Evolutionary conservation across 1,140 invertebrate species (phyloP).

Genomic region (Zeugodacus cucurbitae): DNA sequence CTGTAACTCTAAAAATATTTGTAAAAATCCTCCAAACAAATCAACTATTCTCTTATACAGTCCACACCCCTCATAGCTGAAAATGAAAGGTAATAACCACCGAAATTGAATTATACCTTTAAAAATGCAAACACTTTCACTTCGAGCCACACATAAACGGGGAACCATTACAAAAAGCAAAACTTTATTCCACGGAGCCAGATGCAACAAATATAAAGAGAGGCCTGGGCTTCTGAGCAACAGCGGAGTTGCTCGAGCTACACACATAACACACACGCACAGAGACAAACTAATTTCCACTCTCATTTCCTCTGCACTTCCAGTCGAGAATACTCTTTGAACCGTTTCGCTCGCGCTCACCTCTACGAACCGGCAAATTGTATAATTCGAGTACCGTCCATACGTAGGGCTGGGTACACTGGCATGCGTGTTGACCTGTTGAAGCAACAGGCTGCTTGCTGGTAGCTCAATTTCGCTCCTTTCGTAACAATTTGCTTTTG

Average conservation of each 20-base stretch:
- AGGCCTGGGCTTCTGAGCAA: neutral
- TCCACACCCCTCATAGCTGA: too few relatives aligned
- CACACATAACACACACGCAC: neutral
- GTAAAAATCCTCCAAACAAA: too few relatives aligned
- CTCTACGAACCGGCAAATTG: neutral
- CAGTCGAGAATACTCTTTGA: neutral
- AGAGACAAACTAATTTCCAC: neutral
- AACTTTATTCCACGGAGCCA: neutral
- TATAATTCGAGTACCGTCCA: neutral
- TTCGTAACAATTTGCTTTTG: neutral
- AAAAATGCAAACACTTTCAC: constrained; percentile 5
- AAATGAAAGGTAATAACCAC: neutral
- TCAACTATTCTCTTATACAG: too few relatives aligned
- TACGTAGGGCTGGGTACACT: neutral
- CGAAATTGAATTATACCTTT: neutral
- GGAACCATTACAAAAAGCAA: neutral
- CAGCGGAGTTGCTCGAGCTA: neutral
- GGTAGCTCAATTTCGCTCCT: neutral
- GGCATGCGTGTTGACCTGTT: constrained; percentile 32
- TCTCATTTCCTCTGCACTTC: neutral
- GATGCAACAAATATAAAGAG: neutral
- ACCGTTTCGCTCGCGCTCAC: constrained; percentile 20
- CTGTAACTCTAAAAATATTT: too few relatives aligned
- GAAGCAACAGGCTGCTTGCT: constrained; percentile 35
- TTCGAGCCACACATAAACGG: neutral